These are phyloP conservation scores for Ophioderma brevispina DNA, from an alignment of 35 echinoderm and acorn worm species.

Conservation along the genomic window DNA sequence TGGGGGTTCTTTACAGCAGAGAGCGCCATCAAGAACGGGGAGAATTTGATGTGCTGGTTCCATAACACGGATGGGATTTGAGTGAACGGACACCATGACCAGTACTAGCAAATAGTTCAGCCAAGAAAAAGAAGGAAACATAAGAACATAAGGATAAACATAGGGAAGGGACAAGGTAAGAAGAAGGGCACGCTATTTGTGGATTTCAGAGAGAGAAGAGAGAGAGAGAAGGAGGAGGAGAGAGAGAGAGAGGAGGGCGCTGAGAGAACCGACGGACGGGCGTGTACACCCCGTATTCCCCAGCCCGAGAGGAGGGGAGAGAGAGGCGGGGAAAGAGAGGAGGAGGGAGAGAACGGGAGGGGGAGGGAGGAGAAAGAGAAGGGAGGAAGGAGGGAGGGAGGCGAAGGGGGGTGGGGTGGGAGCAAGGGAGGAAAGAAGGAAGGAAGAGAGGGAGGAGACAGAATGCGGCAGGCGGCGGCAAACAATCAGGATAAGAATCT, in stretches of 20 bases:
- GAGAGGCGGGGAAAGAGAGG: background rate
- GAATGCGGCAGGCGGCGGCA: background rate
- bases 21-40: constrained; percentile 48
- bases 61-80: constrained; percentile 48
- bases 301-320: background rate
- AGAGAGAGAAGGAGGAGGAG: no score
- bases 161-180: constrained; percentile 43
- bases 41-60: constrained; percentile 92
- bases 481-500: background rate
- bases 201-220: no score
- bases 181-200: no score
- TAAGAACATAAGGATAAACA: constrained; percentile 80
- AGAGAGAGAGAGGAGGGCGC: no score
- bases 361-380: no score
- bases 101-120: constrained; percentile 82
- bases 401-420: background rate
- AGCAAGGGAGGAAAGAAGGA: no score
- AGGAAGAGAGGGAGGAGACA: no score
- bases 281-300: background rate
- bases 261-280: no score
- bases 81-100: constrained; percentile 86
- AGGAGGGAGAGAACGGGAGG: no score
- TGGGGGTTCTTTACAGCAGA: constrained; percentile 27
- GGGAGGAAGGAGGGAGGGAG: no score
- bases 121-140: constrained; percentile 95